A percentile compares a stretch with the other conserved stretches of the same genome.
Conservation (phyloP, 2,888 invertebrate species). For the Cataglyphis rosenhaueri region DNA sequence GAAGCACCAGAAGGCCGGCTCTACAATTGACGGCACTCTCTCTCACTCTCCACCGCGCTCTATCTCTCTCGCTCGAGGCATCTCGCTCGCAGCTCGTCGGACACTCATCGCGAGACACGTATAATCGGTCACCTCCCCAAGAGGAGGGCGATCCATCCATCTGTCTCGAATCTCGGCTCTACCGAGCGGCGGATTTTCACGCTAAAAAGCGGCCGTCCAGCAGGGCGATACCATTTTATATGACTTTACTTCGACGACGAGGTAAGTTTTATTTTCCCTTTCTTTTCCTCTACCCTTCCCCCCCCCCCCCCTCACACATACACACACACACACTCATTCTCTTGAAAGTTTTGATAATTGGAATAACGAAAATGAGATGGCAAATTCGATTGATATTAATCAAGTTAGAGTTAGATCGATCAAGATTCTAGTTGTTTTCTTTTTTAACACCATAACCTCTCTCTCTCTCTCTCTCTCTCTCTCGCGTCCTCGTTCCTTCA, state of each 20-base stretch:
- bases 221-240: conserved; percentile 97
- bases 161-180: conserved; percentile 77
- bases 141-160: conserved; percentile 79
- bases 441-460: conserved; percentile 15
- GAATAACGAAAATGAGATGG: not conserved
- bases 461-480: conserved; percentile 23
- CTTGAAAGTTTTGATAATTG: not conserved
- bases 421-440: not conserved
- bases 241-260: conserved; percentile 98
- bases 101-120: conserved; percentile 67
- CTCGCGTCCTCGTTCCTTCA: conserved; percentile 25
- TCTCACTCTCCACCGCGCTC: not conserved
- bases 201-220: conserved; percentile 89
- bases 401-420: not conserved
- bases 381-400: not conserved
- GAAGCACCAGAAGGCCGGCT: conserved; percentile 34
- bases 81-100: conserved; percentile 8
- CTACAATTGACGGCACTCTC: not conserved
- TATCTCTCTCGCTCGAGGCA: conserved; percentile 15
- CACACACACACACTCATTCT: not conserved
- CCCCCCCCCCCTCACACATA: not conserved
- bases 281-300: not conserved
- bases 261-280: conserved; percentile 87
- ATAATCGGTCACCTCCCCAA: conserved; percentile 75
- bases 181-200: conserved; percentile 81